Percentiles rank a stretch among this genome's conserved stretches.
Evolutionary conservation across 2,113 vertebrate species (phyloP).

Genomic region (Calyptomena viridis): DNA sequence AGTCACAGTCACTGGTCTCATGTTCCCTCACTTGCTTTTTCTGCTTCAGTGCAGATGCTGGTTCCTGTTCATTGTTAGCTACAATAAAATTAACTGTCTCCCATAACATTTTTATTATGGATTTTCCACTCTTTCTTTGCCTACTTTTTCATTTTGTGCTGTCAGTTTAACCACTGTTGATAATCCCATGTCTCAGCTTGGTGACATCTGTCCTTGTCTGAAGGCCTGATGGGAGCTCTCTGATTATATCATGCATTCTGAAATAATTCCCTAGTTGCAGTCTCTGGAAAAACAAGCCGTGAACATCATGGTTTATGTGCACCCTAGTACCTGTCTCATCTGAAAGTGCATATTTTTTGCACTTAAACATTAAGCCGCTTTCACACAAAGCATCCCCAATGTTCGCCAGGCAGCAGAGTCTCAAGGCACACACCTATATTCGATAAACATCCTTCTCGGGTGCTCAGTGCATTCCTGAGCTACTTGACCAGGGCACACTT

Average conservation of each 20-base stretch:
- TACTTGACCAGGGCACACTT: background rate
- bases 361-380: background rate
- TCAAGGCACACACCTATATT: background rate
- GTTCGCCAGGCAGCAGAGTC: background rate
- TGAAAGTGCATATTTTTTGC: background rate
- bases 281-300: background rate
- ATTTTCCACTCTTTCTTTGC: background rate
- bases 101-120: background rate
- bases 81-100: background rate
- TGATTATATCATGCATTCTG: background rate
- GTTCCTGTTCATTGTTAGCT: background rate
- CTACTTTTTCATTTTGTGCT: background rate
- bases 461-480: background rate
- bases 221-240: background rate
- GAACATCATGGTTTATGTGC: background rate
- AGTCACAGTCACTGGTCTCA: background rate
- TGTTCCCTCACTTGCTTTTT: constrained; percentile 8
- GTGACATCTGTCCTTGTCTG: background rate
- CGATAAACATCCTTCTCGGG: background rate
- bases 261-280: background rate
- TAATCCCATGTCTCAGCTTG: background rate
- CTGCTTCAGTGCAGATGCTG: background rate
- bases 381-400: background rate
- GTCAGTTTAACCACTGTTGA: background rate
- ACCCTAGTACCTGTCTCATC: background rate